Evolutionary conservation across 2,888 invertebrate species (phyloP).

Genomic region (Calameuta idolon): DNA sequence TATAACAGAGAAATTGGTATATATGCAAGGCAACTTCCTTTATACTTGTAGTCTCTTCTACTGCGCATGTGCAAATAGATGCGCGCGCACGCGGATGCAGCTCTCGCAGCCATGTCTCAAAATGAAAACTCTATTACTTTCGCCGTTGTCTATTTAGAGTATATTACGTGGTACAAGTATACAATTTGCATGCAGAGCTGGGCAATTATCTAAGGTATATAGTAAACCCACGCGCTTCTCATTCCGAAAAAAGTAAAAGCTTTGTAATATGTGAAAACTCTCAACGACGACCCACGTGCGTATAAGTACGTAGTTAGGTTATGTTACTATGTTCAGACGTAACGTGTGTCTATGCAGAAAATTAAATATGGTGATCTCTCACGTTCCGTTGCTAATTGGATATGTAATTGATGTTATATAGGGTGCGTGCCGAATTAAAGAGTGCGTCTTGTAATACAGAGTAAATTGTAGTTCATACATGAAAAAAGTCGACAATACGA

Average conservation of each 20-base stretch:
- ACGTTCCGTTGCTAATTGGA: neutral
- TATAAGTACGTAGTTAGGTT: neutral
- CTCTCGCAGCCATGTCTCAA: neutral
- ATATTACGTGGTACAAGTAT: neutral
- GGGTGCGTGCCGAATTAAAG: neutral
- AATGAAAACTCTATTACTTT: neutral
- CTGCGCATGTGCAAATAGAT: neutral
- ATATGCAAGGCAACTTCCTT: neutral
- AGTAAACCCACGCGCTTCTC: neutral
- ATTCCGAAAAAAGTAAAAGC: neutral
- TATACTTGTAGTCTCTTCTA: neutral
- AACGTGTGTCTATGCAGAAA: neutral
- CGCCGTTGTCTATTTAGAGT: neutral
- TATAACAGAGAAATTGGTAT: neutral
- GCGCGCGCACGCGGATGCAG: neutral
- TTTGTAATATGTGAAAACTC: neutral
- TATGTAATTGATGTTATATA: neutral
- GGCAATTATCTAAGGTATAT: neutral
- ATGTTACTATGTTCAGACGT: neutral
- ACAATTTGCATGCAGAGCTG: neutral
- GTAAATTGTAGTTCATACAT: neutral
- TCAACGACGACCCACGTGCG: neutral
- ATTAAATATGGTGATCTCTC: neutral
- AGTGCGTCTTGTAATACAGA: neutral
- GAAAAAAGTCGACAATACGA: neutral